Conservation (phyloP, 2,888 invertebrate genomes). For the Galeopsomyia nigrocyanea region DNA sequence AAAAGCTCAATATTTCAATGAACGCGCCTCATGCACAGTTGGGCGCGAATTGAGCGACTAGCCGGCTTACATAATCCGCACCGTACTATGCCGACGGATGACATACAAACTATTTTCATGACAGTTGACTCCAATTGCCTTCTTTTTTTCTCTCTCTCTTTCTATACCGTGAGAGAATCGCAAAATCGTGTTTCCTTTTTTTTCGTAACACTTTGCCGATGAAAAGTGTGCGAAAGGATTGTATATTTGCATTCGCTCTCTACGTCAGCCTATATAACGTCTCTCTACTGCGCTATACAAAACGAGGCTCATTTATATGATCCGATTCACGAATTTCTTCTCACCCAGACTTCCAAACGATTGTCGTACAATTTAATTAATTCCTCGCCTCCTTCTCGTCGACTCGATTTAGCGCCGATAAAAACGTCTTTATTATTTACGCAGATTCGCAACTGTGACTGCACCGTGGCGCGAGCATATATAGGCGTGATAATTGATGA, state of each 20-base stretch:
- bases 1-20: conserved; percentile 42
- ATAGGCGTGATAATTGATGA: conserved; percentile 20
- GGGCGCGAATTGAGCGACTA: conserved; percentile 18
- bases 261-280: conserved; percentile 1
- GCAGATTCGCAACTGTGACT: conserved; percentile 7
- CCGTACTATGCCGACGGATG: conserved; percentile 34
- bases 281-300: conserved; percentile 14
- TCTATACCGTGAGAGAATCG: conserved; percentile 42
- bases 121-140: conserved; percentile 68
- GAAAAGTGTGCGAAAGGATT: too few species aligned
- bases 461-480: background rate
- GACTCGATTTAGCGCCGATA: conserved; percentile 34
- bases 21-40: conserved; percentile 10
- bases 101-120: conserved; percentile 65
- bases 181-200: background rate
- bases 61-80: conserved; percentile 41
- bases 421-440: conserved; percentile 39
- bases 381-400: conserved; percentile 5
- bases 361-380: conserved; percentile 27
- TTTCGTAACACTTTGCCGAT: background rate
- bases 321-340: background rate
- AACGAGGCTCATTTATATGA: conserved; percentile 2
- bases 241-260: background rate
- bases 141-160: background rate
- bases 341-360: background rate